A percentile compares a stretch with the other conserved stretches of the same genome.
phyloP scores from a whole-genome alignment of 2,797 vertebrate genomes.

The Acipenser transmontanus region DNA sequence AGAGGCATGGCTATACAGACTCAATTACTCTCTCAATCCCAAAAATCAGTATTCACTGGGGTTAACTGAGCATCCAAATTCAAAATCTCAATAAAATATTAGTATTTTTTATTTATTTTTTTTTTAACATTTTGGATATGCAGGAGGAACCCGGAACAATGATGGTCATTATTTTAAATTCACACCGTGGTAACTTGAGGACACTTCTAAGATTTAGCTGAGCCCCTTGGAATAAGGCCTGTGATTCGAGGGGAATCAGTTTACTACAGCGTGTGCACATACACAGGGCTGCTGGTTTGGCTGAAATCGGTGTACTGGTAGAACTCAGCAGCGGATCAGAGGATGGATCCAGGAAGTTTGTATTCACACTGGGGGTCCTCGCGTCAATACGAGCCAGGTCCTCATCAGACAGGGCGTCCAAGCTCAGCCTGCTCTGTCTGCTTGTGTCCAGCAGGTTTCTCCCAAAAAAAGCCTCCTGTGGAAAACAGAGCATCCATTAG shows the following conservation, averaged over 20 bases:
- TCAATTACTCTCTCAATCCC: too few relatives aligned
- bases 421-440: conserved; percentile 74
- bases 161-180: not conserved
- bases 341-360: conserved; percentile 68
- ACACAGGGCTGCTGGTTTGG: conserved; percentile 75
- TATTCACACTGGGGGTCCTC: conserved; percentile 51
- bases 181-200: too few relatives aligned
- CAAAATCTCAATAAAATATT: too few relatives aligned
- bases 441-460: conserved; percentile 93
- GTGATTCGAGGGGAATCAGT: not conserved
- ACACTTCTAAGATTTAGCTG: too few relatives aligned
- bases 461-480: conserved; percentile 95
- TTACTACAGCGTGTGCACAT: conserved; percentile 31
- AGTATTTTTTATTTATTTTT: too few relatives aligned
- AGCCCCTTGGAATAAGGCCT: not conserved
- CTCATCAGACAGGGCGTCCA: conserved; percentile 74
- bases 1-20: too few relatives aligned
- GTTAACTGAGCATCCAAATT: too few relatives aligned
- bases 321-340: conserved; percentile 73
- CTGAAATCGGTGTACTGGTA: conserved; percentile 52
- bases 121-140: too few relatives aligned
- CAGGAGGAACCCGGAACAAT: not conserved
- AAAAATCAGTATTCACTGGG: too few relatives aligned
- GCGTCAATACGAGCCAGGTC: conserved; percentile 64
- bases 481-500: not conserved